Evolutionary conservation across 1,140 invertebrate genomes (phyloP).

Genomic region (Belonocnema kinseyi): DNA sequence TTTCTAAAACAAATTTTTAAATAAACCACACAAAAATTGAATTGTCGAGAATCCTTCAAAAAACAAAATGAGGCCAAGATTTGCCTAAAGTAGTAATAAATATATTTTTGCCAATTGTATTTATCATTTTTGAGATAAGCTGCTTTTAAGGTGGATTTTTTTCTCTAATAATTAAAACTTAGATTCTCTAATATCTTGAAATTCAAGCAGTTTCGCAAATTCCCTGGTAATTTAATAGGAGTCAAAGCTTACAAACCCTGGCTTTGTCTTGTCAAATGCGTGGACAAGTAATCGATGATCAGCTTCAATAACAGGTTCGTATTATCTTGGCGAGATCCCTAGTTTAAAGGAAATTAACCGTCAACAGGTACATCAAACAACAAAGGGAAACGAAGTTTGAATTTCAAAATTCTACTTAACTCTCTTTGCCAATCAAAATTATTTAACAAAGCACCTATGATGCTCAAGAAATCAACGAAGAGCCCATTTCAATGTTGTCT

Average conservation of each 20-base stretch:
- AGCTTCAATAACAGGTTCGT: slow-evolving; percentile 23
- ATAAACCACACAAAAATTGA: too few species aligned
- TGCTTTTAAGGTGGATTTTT: not conserved
- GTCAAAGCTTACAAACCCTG: not conserved
- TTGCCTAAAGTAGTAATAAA: too few species aligned
- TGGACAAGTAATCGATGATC: slow-evolving; percentile 29
- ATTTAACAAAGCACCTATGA: slow-evolving; percentile 5
- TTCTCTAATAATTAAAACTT: not conserved
- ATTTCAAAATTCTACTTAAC: slow-evolving; percentile 1
- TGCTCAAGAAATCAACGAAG: not conserved
- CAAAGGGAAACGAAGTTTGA: slow-evolving; percentile 13
- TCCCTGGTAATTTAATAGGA: slow-evolving; percentile 2
- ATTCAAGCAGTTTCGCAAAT: not conserved
- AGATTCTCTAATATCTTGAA: not conserved
- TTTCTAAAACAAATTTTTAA: too few species aligned
- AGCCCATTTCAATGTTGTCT: not conserved
- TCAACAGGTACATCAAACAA: slow-evolving; percentile 4
- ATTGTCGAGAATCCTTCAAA: too few species aligned
- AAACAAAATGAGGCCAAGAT: too few species aligned
- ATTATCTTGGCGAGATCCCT: slow-evolving; percentile 23
- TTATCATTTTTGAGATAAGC: too few species aligned
- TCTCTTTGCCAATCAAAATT: not conserved
- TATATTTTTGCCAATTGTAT: too few species aligned
- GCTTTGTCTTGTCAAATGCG: slow-evolving; percentile 21
- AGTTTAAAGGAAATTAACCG: slow-evolving; percentile 29